Evolutionary conservation across 2,888 invertebrate species (phyloP), one percentile per base, ranked within the genome.

Genomic region (Drosophila rellima): DNA sequence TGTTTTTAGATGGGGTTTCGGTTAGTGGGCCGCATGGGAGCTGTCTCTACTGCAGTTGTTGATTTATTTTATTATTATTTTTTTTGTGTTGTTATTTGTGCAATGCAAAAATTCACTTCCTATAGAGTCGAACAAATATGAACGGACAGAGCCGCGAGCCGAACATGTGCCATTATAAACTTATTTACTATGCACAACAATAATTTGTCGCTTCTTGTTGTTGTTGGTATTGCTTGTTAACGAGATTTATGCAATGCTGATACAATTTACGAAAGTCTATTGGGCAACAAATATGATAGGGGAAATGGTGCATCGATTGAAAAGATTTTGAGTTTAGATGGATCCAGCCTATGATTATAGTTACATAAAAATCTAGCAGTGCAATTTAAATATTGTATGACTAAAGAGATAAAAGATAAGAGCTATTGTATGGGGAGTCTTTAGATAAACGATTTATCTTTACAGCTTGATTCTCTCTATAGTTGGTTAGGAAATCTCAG

Each of bases 1-100:
- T 62, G 71, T 67, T 70, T 75, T 72, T 52, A 69, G 87, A 48
- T 71, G 84, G 69, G 87, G 83, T 80, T 83, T 78, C 89, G 87
- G 84, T 83, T 89, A 83, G 87, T 83, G 89, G 84, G 85, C 66
- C 87, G 85, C 70, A 61, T 31, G 82, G 72, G 85, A 74, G 79
- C 69, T 33, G 45, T 40, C 50, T 51, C 26, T 47, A 47, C 23
- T 70, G 35, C 7, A 57, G 39, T 40, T 56, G 42, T 44, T 50
- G 26, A 23, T 60, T 26, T 26, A 26, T 26, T 26, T 26, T 51
- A 56, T 39, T 56, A 47, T 55, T 61, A 20, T 13, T 51, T 15
- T 17, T 18, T 47, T 64, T 11, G 60, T 39, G 29, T 29, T 48
- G 26, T 56, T 51, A 47, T 15, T 40, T 54, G 48, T 67, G 66